Base-by-base conservation (phyloP, 2,797 vertebrate genomes). In the Neoniphon sammara region DNA sequence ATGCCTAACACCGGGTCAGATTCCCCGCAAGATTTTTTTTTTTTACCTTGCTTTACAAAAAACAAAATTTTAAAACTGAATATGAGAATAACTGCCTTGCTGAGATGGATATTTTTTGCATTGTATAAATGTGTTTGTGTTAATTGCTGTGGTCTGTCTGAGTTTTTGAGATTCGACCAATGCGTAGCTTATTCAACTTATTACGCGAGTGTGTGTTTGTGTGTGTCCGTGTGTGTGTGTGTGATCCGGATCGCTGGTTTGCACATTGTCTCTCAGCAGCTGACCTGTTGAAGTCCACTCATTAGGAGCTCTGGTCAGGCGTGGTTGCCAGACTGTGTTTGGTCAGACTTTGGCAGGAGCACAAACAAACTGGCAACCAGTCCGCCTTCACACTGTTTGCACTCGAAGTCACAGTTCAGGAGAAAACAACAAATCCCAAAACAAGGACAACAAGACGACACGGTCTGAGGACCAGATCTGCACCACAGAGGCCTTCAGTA, bases 241-340 rank as follows among this genome's bases (percentile, higher is more conserved):
- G 55, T 56, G 54, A n/a, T 30, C 27, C 84, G 68, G 60, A 58
- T 57, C 5, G 76, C 17, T 17, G 69, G 27, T 44, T 72, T 0
- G 0, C 25, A 72, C 21, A 1, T 70, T 46, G 56, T 30, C 52
- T 63, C 71, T 27, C 34, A 67, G 71, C 81, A 47, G 61, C 31
- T 42, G 49, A 71, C 55, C 58, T 66, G 70, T 78, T 79, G 66
- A 70, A 70, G 73, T 39, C 8, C 65, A 20, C 80, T 83, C 85
- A 83, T 88, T 85, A 89, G n/a, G 63, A 67, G 77, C 20, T 25
- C 63, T 6, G 25, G 55, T 65, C 80, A 80, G 71, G 69, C 78
- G 1, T 54, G 75, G 75, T 36, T 76, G 68, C 74, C 81, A 77
- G 83, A 44, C 55, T 61, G 52, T 69, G 70, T 77, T 68, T 81